Conservation (phyloP, 2,113 vertebrate species). For the Astur gentilis region DNA sequence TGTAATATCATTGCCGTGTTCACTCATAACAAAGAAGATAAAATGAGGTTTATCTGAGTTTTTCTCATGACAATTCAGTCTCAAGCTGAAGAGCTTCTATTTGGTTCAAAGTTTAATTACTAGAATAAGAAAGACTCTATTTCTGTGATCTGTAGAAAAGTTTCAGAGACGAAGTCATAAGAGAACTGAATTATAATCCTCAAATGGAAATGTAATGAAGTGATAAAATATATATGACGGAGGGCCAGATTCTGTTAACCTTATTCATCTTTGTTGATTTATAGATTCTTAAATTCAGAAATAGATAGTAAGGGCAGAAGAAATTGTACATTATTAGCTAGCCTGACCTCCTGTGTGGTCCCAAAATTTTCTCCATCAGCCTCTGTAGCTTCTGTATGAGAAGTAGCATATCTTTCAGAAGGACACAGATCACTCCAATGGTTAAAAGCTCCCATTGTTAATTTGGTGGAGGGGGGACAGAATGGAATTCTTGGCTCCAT, state of each 20-base stretch:
- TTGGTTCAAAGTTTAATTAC: not conserved
- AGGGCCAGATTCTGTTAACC: not conserved
- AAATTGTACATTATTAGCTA: not conserved
- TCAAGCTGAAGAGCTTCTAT: not conserved
- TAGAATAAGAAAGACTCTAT: not conserved
- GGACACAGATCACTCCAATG: not conserved
- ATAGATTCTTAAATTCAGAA: not conserved
- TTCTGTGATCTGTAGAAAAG: not conserved
- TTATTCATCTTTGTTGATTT: not conserved
- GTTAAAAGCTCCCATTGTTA: not conserved
- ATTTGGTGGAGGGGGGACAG: not conserved
- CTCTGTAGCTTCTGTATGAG: not conserved
- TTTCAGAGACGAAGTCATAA: not conserved
- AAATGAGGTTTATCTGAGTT: not conserved
- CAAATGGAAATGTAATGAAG: slow-evolving; percentile 8
- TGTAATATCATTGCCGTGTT: not conserved
- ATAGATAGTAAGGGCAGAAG: not conserved
- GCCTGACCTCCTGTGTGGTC: not conserved
- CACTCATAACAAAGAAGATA: not conserved
- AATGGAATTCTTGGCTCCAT: not conserved
- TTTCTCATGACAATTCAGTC: not conserved
- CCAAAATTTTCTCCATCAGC: not conserved
- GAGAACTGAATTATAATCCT: not conserved
- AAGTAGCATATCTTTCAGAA: not conserved
- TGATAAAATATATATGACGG: not conserved